Evolutionary conservation across 1,140 invertebrate genomes (phyloP).

Genomic region (Drosophila grimshawi): DNA sequence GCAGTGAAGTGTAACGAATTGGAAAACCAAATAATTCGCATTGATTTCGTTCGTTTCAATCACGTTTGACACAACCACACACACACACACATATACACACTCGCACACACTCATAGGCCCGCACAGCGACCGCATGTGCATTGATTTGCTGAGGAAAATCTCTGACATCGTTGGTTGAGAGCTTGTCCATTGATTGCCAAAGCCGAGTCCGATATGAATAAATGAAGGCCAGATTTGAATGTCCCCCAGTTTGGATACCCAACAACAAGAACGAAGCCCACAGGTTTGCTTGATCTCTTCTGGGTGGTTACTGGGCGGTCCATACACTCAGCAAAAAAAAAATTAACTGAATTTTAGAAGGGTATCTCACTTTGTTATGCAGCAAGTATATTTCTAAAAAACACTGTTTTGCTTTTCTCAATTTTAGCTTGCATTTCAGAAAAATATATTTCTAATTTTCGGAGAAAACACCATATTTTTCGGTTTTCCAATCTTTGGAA

Average conservation of each 20-base stretch:
- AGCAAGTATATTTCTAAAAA: too few relatives aligned
- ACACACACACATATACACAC: conserved; percentile 9
- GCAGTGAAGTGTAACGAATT: conserved; percentile 77
- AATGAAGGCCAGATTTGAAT: conserved; percentile 60
- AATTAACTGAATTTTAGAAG: too few relatives aligned
- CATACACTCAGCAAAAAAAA: too few relatives aligned
- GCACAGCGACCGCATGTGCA: conserved; percentile 62
- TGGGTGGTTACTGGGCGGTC: not conserved
- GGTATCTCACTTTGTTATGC: too few relatives aligned
- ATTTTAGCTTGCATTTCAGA: too few relatives aligned
- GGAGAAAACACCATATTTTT: too few relatives aligned
- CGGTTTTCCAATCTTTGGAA: too few relatives aligned
- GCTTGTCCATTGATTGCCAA: conserved; percentile 76
- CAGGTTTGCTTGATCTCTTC: conserved; percentile 30
- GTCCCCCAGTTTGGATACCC: conserved; percentile 37
- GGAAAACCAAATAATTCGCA: conserved; percentile 83
- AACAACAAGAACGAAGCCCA: conserved; percentile 16
- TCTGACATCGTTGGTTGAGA: conserved; percentile 42
- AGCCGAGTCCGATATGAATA: conserved; percentile 79
- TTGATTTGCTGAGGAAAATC: conserved; percentile 73
- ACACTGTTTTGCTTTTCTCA: too few relatives aligned
- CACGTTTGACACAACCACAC: conserved; percentile 35
- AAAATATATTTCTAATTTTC: too few relatives aligned
- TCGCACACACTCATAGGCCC: conserved; percentile 12
- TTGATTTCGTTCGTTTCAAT: conserved; percentile 76